Base-by-base conservation (phyloP, 2,113 vertebrate species). In the Jacana jacana region DNA sequence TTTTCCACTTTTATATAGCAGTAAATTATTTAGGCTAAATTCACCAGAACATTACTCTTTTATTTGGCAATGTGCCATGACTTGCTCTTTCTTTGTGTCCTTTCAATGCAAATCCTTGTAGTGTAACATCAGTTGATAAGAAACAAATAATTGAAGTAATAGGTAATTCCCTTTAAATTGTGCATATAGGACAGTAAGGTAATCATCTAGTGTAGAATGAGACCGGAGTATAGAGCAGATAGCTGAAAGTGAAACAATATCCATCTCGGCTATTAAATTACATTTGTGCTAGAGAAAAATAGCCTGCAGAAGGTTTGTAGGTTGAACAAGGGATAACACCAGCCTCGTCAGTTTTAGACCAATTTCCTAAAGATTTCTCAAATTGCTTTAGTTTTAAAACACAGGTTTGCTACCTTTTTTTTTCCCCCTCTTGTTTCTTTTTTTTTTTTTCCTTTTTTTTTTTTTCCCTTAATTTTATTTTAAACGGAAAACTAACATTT, bases 21-120 rank as follows among this genome's bases (percentile, higher is more conserved):
- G 98, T 98, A 98, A 99, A 99, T 99, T 98, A 99, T 99, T 99
- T 99, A 98, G 98, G 99, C 98, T 98, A 98, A 98, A 99, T 99
- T 99, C 99, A 98, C 98, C 99, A 98, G 99, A 99, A 99, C 99
- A 98, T 98, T 97, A 98, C 98, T 98, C 98, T 99, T 99, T 98
- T 98, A 98, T 98, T 98, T 98, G 98, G 98, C 98, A 96, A 98
- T 97, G 98, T 97, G 98, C 98, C 98, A 98, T 98, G 98, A 98
- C 98, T 98, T 98, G 98, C 98, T 98, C 98, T 98, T 98, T 98
- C 98, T 98, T 98, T 98, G 97, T 98, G 97, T 98, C 98, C 98
- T 98, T 97, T 99, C 98, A 98, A 96, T 97, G 98, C 97, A 99
- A 99, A 99, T 98, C 98, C 98, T 98, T 98, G 98, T 99, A 98